A percentile compares a stretch with the other conserved stretches of the same genome.
phyloP scores from a whole-genome alignment of 2,113 vertebrate genomes.

The Silurus meridionalis region DNA sequence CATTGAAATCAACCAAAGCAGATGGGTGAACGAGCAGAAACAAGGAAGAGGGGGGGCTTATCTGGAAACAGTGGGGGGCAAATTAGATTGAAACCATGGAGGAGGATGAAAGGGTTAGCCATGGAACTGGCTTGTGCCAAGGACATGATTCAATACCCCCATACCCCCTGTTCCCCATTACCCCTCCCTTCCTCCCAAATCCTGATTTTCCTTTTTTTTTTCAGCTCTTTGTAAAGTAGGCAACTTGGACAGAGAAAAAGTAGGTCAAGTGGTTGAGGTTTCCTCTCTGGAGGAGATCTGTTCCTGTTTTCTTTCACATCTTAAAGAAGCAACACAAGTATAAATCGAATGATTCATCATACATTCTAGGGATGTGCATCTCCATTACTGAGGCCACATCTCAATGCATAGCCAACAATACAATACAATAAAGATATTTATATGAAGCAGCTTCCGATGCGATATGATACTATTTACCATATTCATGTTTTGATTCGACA shows the following conservation, averaged over 20 bases:
- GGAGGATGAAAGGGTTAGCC: constrained; percentile 25
- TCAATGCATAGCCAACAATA: no score
- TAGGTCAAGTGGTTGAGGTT: constrained; percentile 49
- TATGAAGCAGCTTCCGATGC: no score
- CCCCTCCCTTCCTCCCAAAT: constrained; percentile 3
- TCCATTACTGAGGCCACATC: no score
- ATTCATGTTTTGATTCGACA: no score
- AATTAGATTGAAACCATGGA: constrained; percentile 38
- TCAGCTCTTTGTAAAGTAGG: constrained; percentile 25
- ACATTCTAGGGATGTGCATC: background rate
- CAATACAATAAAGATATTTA: no score
- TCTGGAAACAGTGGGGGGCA: constrained; percentile 18
- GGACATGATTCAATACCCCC: background rate
- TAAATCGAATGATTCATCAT: background rate
- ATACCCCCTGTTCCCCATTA: no score
- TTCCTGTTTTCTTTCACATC: constrained; percentile 4
- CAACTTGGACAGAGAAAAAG: constrained; percentile 38
- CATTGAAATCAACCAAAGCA: constrained; percentile 10
- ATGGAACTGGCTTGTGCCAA: constrained; percentile 33
- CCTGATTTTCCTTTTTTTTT: background rate
- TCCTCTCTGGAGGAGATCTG: constrained; percentile 42
- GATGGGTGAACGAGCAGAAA: background rate
- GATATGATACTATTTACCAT: no score
- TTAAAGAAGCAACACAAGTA: background rate
- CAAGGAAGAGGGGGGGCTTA: background rate